Conservation (phyloP, 2,888 invertebrate genomes). For the Xylota sylvarum region DNA sequence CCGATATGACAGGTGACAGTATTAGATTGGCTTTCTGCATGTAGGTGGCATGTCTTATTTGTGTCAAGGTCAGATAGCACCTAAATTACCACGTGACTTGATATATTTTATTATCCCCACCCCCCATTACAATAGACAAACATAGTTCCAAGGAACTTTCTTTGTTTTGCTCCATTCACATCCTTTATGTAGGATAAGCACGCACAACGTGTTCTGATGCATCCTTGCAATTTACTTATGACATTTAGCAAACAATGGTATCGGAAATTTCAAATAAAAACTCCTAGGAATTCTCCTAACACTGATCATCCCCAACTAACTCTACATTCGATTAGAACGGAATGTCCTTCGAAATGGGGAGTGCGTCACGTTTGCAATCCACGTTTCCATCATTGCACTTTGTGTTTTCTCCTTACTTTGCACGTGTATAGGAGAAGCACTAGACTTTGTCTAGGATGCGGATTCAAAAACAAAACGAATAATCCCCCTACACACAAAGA, state of each 20-base stretch:
- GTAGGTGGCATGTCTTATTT: background rate
- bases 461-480: background rate
- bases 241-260: background rate
- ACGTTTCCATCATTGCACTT: background rate
- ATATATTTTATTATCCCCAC: background rate
- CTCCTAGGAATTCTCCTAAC: background rate
- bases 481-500: background rate
- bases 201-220: background rate
- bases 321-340: background rate
- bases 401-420: too few species aligned
- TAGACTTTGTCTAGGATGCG: background rate
- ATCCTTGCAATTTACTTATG: background rate
- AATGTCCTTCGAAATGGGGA: background rate
- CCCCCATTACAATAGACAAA: background rate
- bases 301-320: background rate
- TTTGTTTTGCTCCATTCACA: too few species aligned
- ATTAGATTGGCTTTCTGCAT: background rate
- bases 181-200: background rate
- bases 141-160: background rate
- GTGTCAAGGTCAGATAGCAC: background rate
- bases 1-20: background rate
- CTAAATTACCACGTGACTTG: conserved; percentile 6
- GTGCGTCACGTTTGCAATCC: conserved; percentile 5
- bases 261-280: background rate
- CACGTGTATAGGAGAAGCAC: background rate